Base-by-base conservation (phyloP, 2,797 vertebrate species). In the Anguilla pacifica region DNA sequence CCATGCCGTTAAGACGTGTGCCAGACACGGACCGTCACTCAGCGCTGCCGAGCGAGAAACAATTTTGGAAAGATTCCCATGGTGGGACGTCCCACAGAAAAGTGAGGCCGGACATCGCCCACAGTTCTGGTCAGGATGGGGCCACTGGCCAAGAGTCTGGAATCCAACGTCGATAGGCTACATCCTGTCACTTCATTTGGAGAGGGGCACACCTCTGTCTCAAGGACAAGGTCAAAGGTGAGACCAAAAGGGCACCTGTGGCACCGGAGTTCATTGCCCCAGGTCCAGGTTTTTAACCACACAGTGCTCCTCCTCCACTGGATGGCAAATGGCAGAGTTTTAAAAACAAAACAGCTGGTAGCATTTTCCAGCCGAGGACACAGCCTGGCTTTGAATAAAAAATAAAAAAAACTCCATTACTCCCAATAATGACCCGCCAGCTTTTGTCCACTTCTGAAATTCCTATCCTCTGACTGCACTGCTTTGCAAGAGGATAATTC, bases 381-480 rank as follows among this genome's bases (percentile, higher is more conserved):
- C 51, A 9, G 22, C 43, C 79, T 82, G 79, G 79, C 79, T 46
- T 35, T 46, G 55, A n/a, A 25, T 83, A 31, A 17, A 51, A 25
- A 88, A 17, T 3, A 86, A 53, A 72, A 74, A 28, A 31, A 43
- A 72, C 35, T 77, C n/a, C n/a, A 82, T 6, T 31, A 87, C 2
- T 1, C 59, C 59, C 25, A 85, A 91, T 74, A 51, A 86, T 83
- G 67, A 5, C 39, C 81, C 35, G 46, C 86, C 53, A 25, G 87
- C 74, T 59, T 86, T 81, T 19, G 59, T 46, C 28, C 83, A 49
- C 79, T 53, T 82, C 83, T 89, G 84, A 89, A 92, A 93, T 92
- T 88, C 90, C 91, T 89, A 86, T 89, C 85, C 84, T 86, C 88
- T 92, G 90, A 93, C 89, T 91, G 84, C 90, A 53, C 57, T 86